phyloP scores from a whole-genome alignment of 2,113 vertebrate genomes.

The Muntiacus reevesi region DNA sequence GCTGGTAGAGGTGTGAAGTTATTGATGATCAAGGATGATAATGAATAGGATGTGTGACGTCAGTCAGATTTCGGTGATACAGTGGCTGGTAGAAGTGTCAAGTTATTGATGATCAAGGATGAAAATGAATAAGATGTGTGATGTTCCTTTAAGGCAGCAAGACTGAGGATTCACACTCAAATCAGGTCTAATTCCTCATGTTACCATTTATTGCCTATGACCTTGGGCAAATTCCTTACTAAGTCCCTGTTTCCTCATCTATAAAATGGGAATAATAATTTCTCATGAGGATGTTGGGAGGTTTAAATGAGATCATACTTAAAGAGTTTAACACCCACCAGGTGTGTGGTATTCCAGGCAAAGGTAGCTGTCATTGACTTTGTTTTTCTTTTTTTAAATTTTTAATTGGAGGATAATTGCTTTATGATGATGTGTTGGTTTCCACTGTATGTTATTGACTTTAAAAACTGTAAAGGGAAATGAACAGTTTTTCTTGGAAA shows the following conservation, averaged over 20 bases:
- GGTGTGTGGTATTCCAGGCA: too few species aligned
- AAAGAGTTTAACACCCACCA: background rate
- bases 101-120: background rate
- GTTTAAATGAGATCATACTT: background rate
- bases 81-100: background rate
- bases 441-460: background rate
- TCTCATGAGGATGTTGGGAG: background rate
- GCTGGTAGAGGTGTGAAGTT: background rate
- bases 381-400: background rate
- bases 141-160: background rate
- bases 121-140: background rate
- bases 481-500: slow-evolving; percentile 15
- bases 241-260: background rate
- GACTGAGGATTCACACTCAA: background rate
- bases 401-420: background rate
- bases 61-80: background rate
- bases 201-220: background rate
- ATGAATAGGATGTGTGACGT: background rate
- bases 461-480: background rate
- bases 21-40: background rate
- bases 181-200: background rate
- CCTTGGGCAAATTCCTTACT: background rate
- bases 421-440: background rate
- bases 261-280: background rate
- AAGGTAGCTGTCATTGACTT: background rate